Percentiles rank a stretch among this genome's conserved stretches.
Conservation (phyloP, 2,888 invertebrate species). For the Leptinotarsa tumamoca region DNA sequence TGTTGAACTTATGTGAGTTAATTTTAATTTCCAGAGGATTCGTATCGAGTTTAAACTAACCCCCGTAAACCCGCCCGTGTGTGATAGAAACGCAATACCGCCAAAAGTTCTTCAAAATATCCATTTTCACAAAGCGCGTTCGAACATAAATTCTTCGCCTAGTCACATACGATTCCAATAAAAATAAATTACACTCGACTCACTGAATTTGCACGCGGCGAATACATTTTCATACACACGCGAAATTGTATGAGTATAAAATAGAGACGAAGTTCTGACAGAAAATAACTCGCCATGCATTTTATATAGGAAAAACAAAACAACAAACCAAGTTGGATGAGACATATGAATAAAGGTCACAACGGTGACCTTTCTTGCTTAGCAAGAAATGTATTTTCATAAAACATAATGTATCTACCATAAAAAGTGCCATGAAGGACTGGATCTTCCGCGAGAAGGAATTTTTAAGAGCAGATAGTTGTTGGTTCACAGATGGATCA, state of each 20-base stretch:
- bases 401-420: no score
- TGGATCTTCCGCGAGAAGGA: no score
- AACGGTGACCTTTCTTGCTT: neutral
- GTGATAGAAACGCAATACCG: constrained; percentile 12
- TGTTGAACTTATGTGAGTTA: neutral
- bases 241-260: constrained; percentile 15
- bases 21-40: no score
- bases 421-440: no score
- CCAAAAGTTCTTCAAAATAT: constrained; percentile 27
- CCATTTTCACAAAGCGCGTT: constrained; percentile 25
- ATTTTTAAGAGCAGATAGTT: no score
- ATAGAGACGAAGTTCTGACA: constrained; percentile 1
- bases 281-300: constrained; percentile 13
- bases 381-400: no score
- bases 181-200: constrained; percentile 32
- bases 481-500: no score
- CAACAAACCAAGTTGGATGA: neutral
- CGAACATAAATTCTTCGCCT: constrained; percentile 25
- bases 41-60: neutral
- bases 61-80: neutral
- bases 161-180: constrained; percentile 33
- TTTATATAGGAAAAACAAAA: neutral
- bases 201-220: constrained; percentile 31
- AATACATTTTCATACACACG: constrained; percentile 35
- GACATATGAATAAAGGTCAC: neutral